Conservation (phyloP, 2,888 invertebrate species). For the Phymatocera aterrima region DNA sequence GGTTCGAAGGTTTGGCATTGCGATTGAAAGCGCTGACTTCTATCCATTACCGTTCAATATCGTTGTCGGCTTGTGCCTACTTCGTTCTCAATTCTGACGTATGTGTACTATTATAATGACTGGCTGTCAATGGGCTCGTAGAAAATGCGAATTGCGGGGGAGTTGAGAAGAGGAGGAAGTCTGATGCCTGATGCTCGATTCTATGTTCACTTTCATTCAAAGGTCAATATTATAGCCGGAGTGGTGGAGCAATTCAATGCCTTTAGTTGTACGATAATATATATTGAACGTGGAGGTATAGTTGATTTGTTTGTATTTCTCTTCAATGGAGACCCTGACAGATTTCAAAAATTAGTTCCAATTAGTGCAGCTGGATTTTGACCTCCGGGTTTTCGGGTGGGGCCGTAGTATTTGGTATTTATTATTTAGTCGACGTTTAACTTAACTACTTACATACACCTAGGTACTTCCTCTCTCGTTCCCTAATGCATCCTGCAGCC, state of each 20-base stretch:
- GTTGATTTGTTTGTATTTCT: conserved; percentile 68
- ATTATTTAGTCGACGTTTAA: background rate
- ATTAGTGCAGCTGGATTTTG: conserved; percentile 59
- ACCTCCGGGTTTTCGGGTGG: background rate
- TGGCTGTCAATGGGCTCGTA: conserved; percentile 35
- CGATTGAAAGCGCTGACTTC: conserved; percentile 1
- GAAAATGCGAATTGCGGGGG: conserved; percentile 24
- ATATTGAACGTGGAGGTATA: background rate
- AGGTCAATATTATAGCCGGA: conserved; percentile 31
- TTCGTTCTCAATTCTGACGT: conserved; percentile 41
- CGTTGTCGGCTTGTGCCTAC: background rate
- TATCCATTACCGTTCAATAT: background rate
- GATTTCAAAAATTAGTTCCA: conserved; percentile 70
- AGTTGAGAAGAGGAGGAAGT: too few species aligned
- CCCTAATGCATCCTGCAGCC: background rate
- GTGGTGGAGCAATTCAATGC: conserved; percentile 31
- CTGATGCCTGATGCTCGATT: background rate
- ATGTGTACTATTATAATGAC: too few species aligned
- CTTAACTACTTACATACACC: background rate
- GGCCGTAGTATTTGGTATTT: background rate
- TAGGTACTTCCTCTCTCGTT: background rate
- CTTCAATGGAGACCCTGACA: conserved; percentile 58
- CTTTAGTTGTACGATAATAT: conserved; percentile 2
- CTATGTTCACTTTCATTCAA: conserved; percentile 27
- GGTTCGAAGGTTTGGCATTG: background rate